A percentile compares a stretch with the other conserved stretches of the same genome.
phyloP scores from a whole-genome alignment of 2,797 vertebrate genomes.

The Merluccius polli region DNA sequence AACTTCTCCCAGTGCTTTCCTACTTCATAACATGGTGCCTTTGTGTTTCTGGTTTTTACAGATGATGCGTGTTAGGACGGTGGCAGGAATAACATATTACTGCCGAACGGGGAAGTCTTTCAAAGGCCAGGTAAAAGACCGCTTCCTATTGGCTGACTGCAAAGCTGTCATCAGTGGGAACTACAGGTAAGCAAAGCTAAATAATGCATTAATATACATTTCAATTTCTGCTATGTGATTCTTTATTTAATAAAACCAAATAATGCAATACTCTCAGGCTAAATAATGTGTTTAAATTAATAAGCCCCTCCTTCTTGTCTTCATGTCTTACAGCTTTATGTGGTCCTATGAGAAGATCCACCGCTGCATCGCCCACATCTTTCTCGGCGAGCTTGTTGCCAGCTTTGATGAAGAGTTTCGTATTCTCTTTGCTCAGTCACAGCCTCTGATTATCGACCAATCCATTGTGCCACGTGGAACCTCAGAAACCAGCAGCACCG shows the following conservation, averaged over 20 bases:
- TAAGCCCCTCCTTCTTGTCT: neutral
- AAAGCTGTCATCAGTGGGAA: constrained; percentile 92
- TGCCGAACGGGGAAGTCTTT: constrained; percentile 92
- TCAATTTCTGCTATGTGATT: neutral
- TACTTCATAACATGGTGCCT: constrained; percentile 10
- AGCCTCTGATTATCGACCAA: constrained; percentile 85
- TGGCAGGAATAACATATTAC: constrained; percentile 89
- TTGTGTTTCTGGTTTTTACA: constrained; percentile 57
- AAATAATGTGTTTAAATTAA: neutral
- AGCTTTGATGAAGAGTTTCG: constrained; percentile 98
- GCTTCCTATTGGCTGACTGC: constrained; percentile 92
- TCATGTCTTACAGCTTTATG: constrained; percentile 82
- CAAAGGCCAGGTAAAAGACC: constrained; percentile 94
- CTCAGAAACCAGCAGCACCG: constrained; percentile 55
- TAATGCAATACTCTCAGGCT: neutral
- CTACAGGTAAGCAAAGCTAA: constrained; percentile 82
- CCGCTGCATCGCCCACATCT: constrained; percentile 94
- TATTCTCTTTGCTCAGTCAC: constrained; percentile 93
- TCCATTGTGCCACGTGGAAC: constrained; percentile 65
- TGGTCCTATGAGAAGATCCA: constrained; percentile 99
- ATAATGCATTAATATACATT: constrained; percentile 2
- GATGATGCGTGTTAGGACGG: constrained; percentile 93
- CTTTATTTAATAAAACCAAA: neutral
- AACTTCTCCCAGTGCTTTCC: neutral
- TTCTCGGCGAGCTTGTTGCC: constrained; percentile 92